Conservation (phyloP, 2,888 invertebrate species). For the Pteria penguin region DNA sequence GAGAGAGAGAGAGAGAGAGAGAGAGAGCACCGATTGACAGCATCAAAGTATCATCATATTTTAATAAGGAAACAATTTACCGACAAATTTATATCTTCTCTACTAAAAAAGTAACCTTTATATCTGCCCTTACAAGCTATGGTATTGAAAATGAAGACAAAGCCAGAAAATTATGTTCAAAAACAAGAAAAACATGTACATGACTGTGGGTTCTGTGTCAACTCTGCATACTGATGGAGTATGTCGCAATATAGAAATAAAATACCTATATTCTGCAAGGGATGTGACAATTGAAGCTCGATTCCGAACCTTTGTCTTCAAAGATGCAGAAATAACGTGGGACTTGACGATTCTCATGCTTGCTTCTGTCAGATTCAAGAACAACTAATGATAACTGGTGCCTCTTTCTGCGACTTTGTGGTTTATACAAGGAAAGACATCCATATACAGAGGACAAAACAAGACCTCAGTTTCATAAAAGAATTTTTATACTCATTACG, state of each 20-base stretch:
- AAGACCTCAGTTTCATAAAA: too few species aligned
- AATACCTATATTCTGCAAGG: too few species aligned
- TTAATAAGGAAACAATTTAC: constrained; percentile 5
- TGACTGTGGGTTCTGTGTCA: neutral
- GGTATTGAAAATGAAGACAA: constrained; percentile 5
- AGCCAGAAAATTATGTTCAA: constrained; percentile 1
- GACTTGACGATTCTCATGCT: too few species aligned
- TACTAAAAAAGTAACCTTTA: neutral
- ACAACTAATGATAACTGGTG: too few species aligned
- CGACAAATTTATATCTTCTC: neutral
- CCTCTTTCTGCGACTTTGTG: too few species aligned
- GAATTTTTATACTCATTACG: too few species aligned
- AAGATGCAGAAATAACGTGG: too few species aligned
- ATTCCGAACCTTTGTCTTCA: too few species aligned
- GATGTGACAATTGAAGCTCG: neutral
- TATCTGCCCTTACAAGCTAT: constrained; percentile 4
- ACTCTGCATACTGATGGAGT: neutral
- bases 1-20: constrained; percentile 2
- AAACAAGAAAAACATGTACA: constrained; percentile 1
- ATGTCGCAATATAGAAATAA: too few species aligned
- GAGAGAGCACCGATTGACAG: neutral
- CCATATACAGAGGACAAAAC: too few species aligned
- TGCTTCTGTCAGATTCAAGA: too few species aligned
- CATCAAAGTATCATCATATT: neutral
- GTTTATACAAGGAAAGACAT: too few species aligned